Evolutionary conservation across 2,113 vertebrate species (phyloP).

Genomic region (Heptranchias perlo): DNA sequence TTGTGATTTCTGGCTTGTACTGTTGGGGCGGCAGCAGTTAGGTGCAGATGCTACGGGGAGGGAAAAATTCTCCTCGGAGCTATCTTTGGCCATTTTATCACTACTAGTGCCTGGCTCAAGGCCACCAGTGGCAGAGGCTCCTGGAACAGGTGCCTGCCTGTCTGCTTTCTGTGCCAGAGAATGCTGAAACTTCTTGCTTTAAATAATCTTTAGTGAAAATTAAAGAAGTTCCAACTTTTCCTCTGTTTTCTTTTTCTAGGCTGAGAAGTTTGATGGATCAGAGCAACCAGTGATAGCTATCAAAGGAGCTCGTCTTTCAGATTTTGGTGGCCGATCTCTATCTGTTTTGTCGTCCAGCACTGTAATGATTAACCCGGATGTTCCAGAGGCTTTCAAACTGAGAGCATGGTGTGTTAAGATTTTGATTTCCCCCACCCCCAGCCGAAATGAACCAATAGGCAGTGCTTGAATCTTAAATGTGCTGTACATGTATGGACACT

Average conservation of each 20-base stretch:
- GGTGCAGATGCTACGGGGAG: neutral
- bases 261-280: conserved; percentile 87
- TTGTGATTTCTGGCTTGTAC: neutral
- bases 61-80: neutral
- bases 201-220: neutral
- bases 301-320: conserved; percentile 86
- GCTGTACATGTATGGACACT: neutral
- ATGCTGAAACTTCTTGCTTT: neutral
- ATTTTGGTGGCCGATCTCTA: conserved; percentile 90
- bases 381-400: conserved; percentile 88
- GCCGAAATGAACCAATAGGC: neutral
- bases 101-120: neutral
- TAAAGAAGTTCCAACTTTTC: neutral
- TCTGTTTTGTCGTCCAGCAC: conserved; percentile 85
- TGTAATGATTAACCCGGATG: conserved; percentile 86
- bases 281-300: conserved; percentile 85
- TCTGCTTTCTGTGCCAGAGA: neutral
- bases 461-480: neutral
- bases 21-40: neutral
- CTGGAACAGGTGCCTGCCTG: neutral
- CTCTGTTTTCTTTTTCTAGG: conserved; percentile 56
- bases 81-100: neutral
- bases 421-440: neutral
- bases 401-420: conserved; percentile 77
- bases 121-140: neutral